These are phyloP conservation scores for Pogonus chalceus DNA, from an alignment of 1,140 invertebrate genomes.

Conservation along the genomic window DNA sequence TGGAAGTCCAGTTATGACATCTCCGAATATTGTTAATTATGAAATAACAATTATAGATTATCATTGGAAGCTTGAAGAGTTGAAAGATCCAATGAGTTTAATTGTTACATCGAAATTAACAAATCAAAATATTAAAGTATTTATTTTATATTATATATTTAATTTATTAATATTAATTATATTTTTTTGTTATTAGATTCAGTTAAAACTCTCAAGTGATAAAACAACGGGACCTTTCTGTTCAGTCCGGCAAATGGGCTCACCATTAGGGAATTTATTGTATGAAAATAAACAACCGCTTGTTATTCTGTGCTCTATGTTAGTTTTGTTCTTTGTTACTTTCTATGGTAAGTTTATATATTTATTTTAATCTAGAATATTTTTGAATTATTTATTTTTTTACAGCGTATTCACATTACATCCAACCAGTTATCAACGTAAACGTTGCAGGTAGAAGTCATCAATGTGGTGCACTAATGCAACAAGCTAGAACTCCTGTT, in stretches of 20 bases:
- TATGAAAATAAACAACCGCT: constrained; percentile 10
- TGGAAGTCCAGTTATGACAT: constrained; percentile 12
- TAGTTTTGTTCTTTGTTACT: constrained; percentile 26
- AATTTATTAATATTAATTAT: constrained; percentile 1
- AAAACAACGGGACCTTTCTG: background rate
- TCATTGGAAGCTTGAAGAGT: constrained; percentile 29
- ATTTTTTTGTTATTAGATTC: background rate
- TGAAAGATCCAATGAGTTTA: constrained; percentile 26
- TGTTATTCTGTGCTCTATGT: constrained; percentile 21
- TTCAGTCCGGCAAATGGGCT: constrained; percentile 3
- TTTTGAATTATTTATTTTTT: constrained; percentile 14
- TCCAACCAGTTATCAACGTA: constrained; percentile 29
- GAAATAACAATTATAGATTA: constrained; percentile 27
- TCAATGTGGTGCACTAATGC: background rate
- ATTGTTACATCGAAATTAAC: constrained; percentile 22
- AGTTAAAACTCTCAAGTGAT: background rate
- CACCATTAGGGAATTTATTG: constrained; percentile 5
- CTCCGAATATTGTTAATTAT: constrained; percentile 16
- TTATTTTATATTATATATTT: background rate
- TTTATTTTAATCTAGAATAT: background rate
- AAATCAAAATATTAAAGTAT: constrained; percentile 24
- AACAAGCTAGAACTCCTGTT: too few species aligned
- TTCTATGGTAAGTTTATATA: constrained; percentile 26
- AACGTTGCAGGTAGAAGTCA: constrained; percentile 19
- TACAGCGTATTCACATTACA: constrained; percentile 28